Evolutionary conservation across 2,888 invertebrate genomes (phyloP).

Genomic region (Buathra laborator): DNA sequence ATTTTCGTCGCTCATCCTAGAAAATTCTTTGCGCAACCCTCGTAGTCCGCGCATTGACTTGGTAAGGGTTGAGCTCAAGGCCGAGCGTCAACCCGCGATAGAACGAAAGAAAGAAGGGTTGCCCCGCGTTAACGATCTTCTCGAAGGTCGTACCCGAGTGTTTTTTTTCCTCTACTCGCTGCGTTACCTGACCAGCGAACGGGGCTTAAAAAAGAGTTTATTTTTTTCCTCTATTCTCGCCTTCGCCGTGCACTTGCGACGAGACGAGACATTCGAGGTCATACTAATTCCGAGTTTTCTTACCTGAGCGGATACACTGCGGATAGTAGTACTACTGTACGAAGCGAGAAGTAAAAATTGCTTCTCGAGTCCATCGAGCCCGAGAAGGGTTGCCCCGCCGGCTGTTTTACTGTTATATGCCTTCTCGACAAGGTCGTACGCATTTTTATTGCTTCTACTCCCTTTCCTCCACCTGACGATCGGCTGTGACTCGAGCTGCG

Average conservation of each 20-base stretch:
- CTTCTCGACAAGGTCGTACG: slow-evolving; percentile 58
- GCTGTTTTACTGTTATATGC: slow-evolving; percentile 62
- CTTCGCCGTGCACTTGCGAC: slow-evolving; percentile 64
- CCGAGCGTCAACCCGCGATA: slow-evolving; percentile 48
- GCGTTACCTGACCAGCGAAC: slow-evolving; percentile 59
- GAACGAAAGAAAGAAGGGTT: slow-evolving; percentile 64
- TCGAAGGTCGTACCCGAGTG: slow-evolving; percentile 64
- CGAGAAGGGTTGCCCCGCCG: slow-evolving; percentile 61
- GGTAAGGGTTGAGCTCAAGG: slow-evolving; percentile 69
- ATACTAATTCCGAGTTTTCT: slow-evolving; percentile 62
- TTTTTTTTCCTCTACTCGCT: slow-evolving; percentile 46
- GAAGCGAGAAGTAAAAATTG: slow-evolving; percentile 58
- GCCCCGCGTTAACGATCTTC: slow-evolving; percentile 64
- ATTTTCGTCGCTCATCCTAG: slow-evolving; percentile 49
- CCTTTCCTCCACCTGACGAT: slow-evolving; percentile 59
- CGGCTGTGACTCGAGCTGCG: neutral
- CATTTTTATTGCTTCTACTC: slow-evolving; percentile 45
- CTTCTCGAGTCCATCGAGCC: slow-evolving; percentile 29
- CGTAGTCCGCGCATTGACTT: slow-evolving; percentile 53
- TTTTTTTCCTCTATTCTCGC: slow-evolving; percentile 40
- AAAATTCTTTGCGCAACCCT: slow-evolving; percentile 46
- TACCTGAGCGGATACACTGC: slow-evolving; percentile 57
- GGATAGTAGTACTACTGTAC: slow-evolving; percentile 21
- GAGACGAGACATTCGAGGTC: slow-evolving; percentile 59
- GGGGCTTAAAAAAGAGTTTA: slow-evolving; percentile 63